A percentile compares a stretch with the other conserved stretches of the same genome.
These are phyloP conservation scores for Acrocyrtus sp. DNA, from an alignment of 2,888 invertebrate species.

Conservation along the genomic window DNA sequence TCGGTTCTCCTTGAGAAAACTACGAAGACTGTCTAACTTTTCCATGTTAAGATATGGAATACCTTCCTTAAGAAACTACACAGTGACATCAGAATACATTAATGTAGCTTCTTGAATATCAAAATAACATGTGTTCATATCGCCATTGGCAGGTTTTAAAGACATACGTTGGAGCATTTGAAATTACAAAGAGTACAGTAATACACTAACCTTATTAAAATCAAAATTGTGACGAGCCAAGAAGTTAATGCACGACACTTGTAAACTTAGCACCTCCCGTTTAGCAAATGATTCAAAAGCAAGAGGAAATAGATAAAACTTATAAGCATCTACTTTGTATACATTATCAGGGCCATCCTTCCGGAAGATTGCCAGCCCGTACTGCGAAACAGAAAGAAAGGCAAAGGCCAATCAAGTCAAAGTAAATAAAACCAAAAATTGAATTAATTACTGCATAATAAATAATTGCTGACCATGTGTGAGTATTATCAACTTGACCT, in stretches of 20 bases:
- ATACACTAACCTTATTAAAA: conserved; percentile 77
- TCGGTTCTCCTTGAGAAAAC: conserved; percentile 44
- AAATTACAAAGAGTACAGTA: no score
- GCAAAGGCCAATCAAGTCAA: neutral
- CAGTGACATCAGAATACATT: conserved; percentile 8
- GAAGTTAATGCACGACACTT: conserved; percentile 70
- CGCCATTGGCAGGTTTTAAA: no score
- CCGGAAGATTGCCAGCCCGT: conserved; percentile 76
- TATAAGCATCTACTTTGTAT: conserved; percentile 74
- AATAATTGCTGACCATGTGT: neutral
- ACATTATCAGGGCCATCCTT: conserved; percentile 71
- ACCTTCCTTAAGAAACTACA: conserved; percentile 76
- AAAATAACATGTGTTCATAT: no score
- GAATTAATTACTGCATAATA: neutral
- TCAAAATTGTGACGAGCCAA: conserved; percentile 66
- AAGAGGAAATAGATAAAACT: conserved; percentile 77
- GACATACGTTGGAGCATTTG: no score
- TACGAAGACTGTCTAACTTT: conserved; percentile 29
- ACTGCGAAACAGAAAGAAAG: conserved; percentile 73
- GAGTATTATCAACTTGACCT: no score
- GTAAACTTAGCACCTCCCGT: conserved; percentile 72
- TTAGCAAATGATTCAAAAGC: conserved; percentile 73
- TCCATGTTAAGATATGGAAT: conserved; percentile 73
- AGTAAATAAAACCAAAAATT: neutral
- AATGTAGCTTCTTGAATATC: no score